Conservation (phyloP, 2,797 vertebrate genomes). For the Parauchenoglanis ngamensis region DNA sequence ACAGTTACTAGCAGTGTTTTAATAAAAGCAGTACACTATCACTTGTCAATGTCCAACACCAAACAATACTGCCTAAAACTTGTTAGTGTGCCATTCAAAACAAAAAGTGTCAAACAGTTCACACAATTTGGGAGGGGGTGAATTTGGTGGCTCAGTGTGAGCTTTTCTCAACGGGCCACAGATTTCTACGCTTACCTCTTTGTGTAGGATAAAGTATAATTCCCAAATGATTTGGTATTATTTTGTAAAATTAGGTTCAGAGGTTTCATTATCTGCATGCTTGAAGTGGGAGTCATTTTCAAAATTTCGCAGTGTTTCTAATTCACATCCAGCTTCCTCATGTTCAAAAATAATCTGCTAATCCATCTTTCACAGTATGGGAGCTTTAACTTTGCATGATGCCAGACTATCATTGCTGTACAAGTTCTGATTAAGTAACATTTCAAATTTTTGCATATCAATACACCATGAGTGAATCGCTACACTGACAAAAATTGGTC, state of each 20-base stretch:
- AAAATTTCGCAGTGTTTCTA: not conserved
- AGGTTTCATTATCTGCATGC: not conserved
- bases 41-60: not conserved
- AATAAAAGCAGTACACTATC: not conserved
- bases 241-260: not conserved
- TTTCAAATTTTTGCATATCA: conserved; percentile 3
- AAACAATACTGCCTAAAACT: not conserved
- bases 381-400: not conserved
- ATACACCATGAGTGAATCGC: not conserved
- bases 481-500: not conserved
- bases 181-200: not conserved
- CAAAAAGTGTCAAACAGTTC: not conserved
- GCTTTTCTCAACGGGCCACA: not conserved
- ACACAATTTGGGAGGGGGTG: not conserved
- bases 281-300: not conserved
- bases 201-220: not conserved
- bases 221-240: not conserved
- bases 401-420: not conserved
- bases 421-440: not conserved
- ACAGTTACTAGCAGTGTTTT: not conserved
- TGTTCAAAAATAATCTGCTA: not conserved
- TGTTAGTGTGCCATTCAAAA: not conserved
- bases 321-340: not conserved
- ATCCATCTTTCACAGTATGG: not conserved
- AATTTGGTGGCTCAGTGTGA: not conserved